Evolutionary conservation across 2,113 vertebrate genomes (phyloP).

Genomic region (Tylochromis polylepis): DNA sequence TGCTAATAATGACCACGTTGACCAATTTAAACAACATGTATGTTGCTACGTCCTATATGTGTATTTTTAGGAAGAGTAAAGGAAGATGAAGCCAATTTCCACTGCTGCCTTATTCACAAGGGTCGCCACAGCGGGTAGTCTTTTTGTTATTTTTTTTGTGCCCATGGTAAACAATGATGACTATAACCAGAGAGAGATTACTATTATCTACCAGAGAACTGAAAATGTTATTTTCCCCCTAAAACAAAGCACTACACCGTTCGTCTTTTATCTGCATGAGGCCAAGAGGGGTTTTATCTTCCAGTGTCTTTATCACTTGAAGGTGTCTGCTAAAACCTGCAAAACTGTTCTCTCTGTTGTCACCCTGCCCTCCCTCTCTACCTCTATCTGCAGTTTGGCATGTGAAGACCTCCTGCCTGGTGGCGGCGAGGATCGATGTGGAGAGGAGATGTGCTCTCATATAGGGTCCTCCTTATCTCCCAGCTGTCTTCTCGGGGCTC

Average conservation of each 20-base stretch:
- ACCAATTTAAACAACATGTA: neutral
- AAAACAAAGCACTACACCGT: constrained; percentile 35
- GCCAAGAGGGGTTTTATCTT: constrained; percentile 54
- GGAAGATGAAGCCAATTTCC: neutral
- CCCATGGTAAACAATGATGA: neutral
- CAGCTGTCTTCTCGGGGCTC: constrained; percentile 60
- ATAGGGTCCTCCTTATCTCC: constrained; percentile 64
- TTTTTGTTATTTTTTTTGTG: neutral
- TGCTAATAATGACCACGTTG: constrained; percentile 1
- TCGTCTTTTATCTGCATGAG: constrained; percentile 20
- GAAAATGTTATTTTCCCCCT: constrained; percentile 7
- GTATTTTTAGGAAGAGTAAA: neutral
- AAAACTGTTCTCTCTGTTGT: constrained; percentile 34
- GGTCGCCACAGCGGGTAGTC: neutral
- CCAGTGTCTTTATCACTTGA: constrained; percentile 59
- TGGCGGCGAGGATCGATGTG: constrained; percentile 59
- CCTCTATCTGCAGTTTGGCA: constrained; percentile 57
- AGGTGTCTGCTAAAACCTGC: constrained; percentile 55
- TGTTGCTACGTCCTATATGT: neutral
- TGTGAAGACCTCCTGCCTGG: constrained; percentile 69
- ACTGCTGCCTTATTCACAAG: neutral
- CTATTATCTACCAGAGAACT: constrained; percentile 28
- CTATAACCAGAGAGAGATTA: constrained; percentile 23
- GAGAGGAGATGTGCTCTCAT: constrained; percentile 56
- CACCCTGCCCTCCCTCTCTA: constrained; percentile 9